Evolutionary conservation across 2,888 invertebrate species (phyloP), one percentile per base, ranked within the genome.

Genomic region (Lasioglossum vierecki): DNA sequence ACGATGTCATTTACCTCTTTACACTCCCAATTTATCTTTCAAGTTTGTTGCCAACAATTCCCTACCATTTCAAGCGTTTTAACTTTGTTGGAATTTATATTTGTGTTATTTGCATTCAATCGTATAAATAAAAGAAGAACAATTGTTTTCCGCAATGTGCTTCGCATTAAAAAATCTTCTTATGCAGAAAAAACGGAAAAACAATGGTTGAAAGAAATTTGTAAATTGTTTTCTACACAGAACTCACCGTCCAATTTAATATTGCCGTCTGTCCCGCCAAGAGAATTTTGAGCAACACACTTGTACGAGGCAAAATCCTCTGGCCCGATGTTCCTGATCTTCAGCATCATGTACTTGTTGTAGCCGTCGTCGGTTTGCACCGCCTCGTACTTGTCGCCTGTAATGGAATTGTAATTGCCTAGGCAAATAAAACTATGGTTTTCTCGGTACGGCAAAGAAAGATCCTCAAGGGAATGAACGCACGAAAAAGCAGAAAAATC

Each of bases 261-360:
- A 92, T 98, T 97, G 74, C 98, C 98, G 95, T 98, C 98, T 66
- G 98, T 98, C 95, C 98, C 98, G 82, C 98, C 98, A 60, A 98
- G 96, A 68, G 98, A 98, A 95, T 98, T 98, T 95, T 98, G 98
- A 78, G 98, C 98, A 87, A 98, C 98, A 95, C 98, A 98, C 95
- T 98, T 97, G 96, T 98, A 98, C 79, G 98, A 98, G 83, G 98
- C 98, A 94, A 98, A 98, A 95, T 98, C 98, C 92, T 96, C 96
- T 85, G 96, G 96, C 76, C 97, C 97, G 88, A 98, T 97, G 95
- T 97, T 97, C 83, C 97, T 96, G 94, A 98, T 98, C 95, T 98
- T 98, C 94, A 98, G 96, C 96, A 97, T 97, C 98, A 98, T 98
- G 96, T 97, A 98, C 94, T 98, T 97, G 95, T 97, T 98, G 96